Evolutionary conservation across 2,797 vertebrate species (phyloP), one percentile per base, ranked within the genome.

Genomic region (Sebastes ruberrimus): DNA sequence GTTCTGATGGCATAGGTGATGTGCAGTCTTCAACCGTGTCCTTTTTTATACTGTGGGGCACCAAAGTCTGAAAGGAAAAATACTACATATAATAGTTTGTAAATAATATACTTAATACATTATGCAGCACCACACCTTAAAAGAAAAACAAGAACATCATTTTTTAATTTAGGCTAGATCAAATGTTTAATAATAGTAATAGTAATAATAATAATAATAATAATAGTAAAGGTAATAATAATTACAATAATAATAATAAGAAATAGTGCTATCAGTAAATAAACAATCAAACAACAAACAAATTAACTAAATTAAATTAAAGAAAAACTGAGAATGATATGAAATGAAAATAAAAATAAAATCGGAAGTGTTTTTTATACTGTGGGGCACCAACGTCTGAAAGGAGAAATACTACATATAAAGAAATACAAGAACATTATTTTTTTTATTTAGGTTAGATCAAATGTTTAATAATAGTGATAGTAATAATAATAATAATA

Each of bases 341-440:
- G 33, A 35, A 35, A 35, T 35, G 1, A 0, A 35, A 35, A 35
- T 35, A 35, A 35, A 35, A 35, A 35, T 35, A 35, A 35, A 35
- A 11, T 35, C 10, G 0, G 33, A 11, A 0, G 33, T 35, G 33
- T 35, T 35, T 35, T 35, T 4, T 33, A 35, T 35, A 35, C 33
- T 35, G 33, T 35, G 33, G 4, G 33, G 33, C 33, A 35, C 33
- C 33, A 35, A 35, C 10, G 33, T 35, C 33, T 35, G 33, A 35
- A 35, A 35, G 33, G 10, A 35, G 33, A 35, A 35, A 35, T 4
- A 10, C 33, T 33, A 33, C 33, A 33, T 33, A 4, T 33, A 33
- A 33, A 33, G 33, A 33, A 33, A 33, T 0, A 10, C 33, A 10
- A 33, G 33, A 33, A 33, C 0, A 33, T 33, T 4, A 0, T 33